These are phyloP conservation scores for Micronycteris hirsuta DNA, from an alignment of 2,113 vertebrate species.

Conservation along the genomic window DNA sequence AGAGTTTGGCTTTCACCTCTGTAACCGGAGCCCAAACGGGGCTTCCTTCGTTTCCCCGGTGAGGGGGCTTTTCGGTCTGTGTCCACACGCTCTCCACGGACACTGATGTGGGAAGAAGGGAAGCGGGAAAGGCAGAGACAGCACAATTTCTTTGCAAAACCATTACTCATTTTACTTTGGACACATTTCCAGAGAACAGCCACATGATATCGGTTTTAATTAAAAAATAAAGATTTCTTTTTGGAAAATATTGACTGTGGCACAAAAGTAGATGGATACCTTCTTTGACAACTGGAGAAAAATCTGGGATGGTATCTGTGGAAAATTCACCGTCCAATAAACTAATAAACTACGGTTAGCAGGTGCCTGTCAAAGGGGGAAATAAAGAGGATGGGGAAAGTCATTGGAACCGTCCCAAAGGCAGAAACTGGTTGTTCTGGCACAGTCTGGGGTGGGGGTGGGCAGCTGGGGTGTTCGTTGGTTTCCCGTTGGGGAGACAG, in stretches of 20 bases:
- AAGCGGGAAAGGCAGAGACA: fast-evolving
- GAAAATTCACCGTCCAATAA: background rate
- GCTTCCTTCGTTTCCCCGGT: background rate
- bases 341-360: background rate
- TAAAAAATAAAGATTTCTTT: background rate
- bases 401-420: too few relatives aligned
- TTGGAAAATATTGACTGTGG: background rate
- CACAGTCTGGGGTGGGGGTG: background rate
- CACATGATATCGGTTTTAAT: background rate
- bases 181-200: background rate
- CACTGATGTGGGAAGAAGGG: background rate
- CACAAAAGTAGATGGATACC: background rate
- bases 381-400: background rate
- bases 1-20: background rate
- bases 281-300: background rate
- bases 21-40: background rate
- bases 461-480: background rate
- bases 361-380: background rate
- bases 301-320: background rate
- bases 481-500: background rate
- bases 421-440: background rate
- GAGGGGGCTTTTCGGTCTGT: background rate
- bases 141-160: background rate
- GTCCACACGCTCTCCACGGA: background rate
- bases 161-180: background rate